phyloP scores from a whole-genome alignment of 2,113 vertebrate species.

The Oxyruncus cristatus region DNA sequence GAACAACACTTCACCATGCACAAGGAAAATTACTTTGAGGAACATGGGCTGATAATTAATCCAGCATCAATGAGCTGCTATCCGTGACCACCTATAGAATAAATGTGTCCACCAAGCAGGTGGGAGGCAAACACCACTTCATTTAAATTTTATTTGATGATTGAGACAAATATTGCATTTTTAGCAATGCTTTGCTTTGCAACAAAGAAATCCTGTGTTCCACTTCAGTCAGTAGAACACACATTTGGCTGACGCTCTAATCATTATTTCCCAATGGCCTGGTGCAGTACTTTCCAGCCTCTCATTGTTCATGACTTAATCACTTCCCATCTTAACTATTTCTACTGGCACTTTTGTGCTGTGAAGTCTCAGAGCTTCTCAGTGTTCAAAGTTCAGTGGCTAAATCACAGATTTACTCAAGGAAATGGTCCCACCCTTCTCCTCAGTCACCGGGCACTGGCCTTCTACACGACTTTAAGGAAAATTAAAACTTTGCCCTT shows the following conservation, averaged over 20 bases:
- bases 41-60: not conserved
- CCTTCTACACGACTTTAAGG: not conserved
- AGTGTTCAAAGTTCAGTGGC: slow-evolving; percentile 7
- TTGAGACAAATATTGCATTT: not conserved
- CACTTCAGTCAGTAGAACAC: not conserved
- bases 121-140: not conserved
- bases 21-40: not conserved
- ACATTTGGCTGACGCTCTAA: not conserved
- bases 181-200: not conserved
- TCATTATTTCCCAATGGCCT: slow-evolving; percentile 9
- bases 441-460: not conserved
- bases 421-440: slow-evolving; percentile 41
- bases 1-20: not conserved
- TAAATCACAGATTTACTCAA: not conserved
- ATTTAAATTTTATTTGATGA: not conserved
- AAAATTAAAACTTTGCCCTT: not conserved
- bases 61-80: not conserved
- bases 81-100: not conserved
- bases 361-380: not conserved
- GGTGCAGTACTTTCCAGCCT: slow-evolving; percentile 35
- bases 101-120: not conserved
- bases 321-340: slow-evolving; percentile 27
- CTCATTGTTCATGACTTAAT: slow-evolving; percentile 27
- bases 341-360: slow-evolving; percentile 9
- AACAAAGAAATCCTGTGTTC: not conserved